Base-by-base conservation (phyloP, 2,113 vertebrate species). In the Rhadina sibilatrix region DNA sequence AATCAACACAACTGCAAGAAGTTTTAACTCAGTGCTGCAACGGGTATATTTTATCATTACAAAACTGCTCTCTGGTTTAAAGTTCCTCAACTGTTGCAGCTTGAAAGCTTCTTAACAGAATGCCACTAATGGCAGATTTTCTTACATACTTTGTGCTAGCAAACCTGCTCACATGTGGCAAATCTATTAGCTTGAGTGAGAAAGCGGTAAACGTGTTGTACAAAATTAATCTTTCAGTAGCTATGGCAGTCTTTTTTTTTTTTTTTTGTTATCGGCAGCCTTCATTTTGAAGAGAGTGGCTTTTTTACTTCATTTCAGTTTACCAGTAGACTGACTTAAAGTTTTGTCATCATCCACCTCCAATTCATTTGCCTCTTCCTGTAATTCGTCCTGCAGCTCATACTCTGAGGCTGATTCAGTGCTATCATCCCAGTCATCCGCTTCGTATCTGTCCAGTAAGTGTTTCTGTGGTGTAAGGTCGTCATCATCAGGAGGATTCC, bases 391-490 rank as follows among this genome's bases (percentile, higher is more conserved):
- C 8, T 96, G 96, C 50, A 87, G 60, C 15, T 97, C 91, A 79
- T 14, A 54, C 56, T 75, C 76, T 28, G 6, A 61, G 30, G 16
- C 31, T 2, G 20, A 42, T 50, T 47, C 72, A 54, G 82, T 60
- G n/a, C 77, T 72, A 49, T 85, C 42, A 42, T 90, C 64, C 65
- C 87, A 80, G 47, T 95, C 30, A 46, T 93, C 84, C 65, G 91
- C 90, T 84, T 78, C 74, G 0, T 91, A 91, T 40, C 77, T 93
- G 16, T 94, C 91, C 90, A 97, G 65, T 52, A 98, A 84, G 49
- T 96, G 97, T 23, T 91, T 92, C 87, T 96, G 93, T 40, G 98
- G 97, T 1, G 66, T 95, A 60, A 97, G 5, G 3, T 98, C 97
- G 0, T 96, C 74, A 63, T 57, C 15, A 1, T 97, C 97, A 42